Evolutionary conservation across 2,888 invertebrate species (phyloP), one percentile per base, ranked within the genome.

Genomic region (Drosophila imparisetae): DNA sequence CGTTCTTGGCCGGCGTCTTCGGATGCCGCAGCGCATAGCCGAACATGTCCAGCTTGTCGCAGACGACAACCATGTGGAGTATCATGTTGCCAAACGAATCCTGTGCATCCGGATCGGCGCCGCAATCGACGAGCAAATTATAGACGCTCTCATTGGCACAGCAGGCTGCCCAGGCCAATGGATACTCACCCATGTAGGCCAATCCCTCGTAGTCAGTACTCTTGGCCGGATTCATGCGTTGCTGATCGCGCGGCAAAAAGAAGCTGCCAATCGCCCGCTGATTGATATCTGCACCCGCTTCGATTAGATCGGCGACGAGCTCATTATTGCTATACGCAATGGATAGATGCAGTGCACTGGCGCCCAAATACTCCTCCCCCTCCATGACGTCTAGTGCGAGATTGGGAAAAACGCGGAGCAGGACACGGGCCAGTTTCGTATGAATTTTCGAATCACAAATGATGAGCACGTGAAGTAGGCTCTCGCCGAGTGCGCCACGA

Each of bases 41-140:
- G 92, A 99, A 99, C 99, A 99, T 99, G 90, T 98, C 98, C 94
- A 98, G 94, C 93, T 99, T 98, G 93, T 99, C 98, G 91, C 98
- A 97, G 71, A 99, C 98, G 45, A 99, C 99, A 42, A 99, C 98
- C 98, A 99, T 99, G 92, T 99, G 99, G n/a, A 99, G 94, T 76
- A 99, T 98, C 95, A 98, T 99, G 92, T 99, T 99, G 15, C 99
- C 99, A 91, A 98, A 99, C 0, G 97, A 96, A 92, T 99, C 99
- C 92, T 98, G 97, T n/a, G 96, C 94, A 92, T 99, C 98, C 0
- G 99, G 99, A 93, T 99, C 96, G 0, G 99, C 98, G 2, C 97
- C 98, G 54, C 96, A 96, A 86, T 98, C 98, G 62, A 99, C 94
- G 2, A 99, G 94, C 71, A 98, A 94, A 93, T 99, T 99, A 92